Evolutionary conservation across 2,113 vertebrate genomes (phyloP).

Genomic region (Antechinus stuartii): DNA sequence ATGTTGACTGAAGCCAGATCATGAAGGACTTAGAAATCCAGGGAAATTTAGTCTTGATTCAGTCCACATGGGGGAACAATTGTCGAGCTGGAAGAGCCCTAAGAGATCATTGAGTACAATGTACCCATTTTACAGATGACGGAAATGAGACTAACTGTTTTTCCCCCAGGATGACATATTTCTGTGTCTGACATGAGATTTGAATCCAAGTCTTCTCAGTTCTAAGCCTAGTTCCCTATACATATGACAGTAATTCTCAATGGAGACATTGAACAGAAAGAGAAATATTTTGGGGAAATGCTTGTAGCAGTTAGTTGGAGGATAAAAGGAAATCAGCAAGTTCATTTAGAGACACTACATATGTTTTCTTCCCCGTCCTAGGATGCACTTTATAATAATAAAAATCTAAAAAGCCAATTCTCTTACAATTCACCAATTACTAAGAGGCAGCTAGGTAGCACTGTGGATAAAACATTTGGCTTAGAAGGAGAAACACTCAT

Average conservation of each 20-base stretch:
- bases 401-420: conserved; percentile 28
- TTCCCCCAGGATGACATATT: neutral
- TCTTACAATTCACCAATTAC: neutral
- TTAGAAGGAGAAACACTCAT: neutral
- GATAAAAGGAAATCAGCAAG: neutral
- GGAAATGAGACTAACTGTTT: neutral
- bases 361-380: conserved; percentile 53
- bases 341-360: neutral
- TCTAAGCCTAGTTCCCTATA: neutral
- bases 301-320: neutral
- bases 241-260: neutral
- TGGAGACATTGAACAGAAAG: neutral
- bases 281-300: neutral
- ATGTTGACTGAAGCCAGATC: neutral
- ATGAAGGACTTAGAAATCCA: neutral
- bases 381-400: conserved; percentile 34
- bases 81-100: neutral
- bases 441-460: neutral
- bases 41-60: neutral
- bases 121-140: neutral
- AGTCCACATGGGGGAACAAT: neutral
- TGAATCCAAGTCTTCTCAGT: neutral
- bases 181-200: neutral
- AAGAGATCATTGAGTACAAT: neutral
- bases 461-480: neutral